Evolutionary conservation across 2,888 invertebrate genomes (phyloP).

Genomic region (Megamerina dolium): DNA sequence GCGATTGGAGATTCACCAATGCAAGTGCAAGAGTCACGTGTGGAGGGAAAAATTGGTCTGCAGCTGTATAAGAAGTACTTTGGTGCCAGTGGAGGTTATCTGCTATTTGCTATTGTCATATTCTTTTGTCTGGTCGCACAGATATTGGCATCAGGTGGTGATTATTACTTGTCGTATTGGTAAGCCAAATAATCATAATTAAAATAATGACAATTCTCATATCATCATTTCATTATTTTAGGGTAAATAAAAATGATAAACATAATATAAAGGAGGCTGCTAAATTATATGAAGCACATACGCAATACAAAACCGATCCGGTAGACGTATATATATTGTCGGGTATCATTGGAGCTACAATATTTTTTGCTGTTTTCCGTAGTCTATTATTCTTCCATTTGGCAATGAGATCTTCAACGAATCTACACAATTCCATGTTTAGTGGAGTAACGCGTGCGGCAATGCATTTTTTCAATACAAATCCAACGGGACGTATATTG

Average conservation of each 20-base stretch:
- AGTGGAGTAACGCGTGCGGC: conserved; percentile 68
- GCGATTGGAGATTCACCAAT: conserved; percentile 44
- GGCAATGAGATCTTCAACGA: conserved; percentile 68
- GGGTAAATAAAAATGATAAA: conserved; percentile 40
- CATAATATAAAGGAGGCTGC: no score
- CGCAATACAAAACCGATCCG: conserved; percentile 26
- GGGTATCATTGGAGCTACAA: conserved; percentile 48
- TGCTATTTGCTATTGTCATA: conserved; percentile 56
- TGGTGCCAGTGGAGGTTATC: conserved; percentile 62
- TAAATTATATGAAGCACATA: not conserved
- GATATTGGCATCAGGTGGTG: conserved; percentile 64
- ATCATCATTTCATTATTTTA: no score
- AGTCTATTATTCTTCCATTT: conserved; percentile 53
- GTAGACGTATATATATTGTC: conserved; percentile 52
- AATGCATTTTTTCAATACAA: conserved; percentile 83
- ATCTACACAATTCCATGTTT: conserved; percentile 81
- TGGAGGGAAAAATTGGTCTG: conserved; percentile 58
- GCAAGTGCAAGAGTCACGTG: conserved; percentile 55
- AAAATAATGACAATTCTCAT: not conserved
- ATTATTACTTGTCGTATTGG: conserved; percentile 78
- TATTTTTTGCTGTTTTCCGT: conserved; percentile 44
- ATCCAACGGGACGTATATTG: conserved; percentile 74
- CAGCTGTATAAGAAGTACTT: conserved; percentile 65
- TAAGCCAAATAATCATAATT: conserved; percentile 17
- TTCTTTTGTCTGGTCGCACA: conserved; percentile 64